phyloP scores from a whole-genome alignment of 2,888 invertebrate genomes.

The Ypsolopha sequella region DNA sequence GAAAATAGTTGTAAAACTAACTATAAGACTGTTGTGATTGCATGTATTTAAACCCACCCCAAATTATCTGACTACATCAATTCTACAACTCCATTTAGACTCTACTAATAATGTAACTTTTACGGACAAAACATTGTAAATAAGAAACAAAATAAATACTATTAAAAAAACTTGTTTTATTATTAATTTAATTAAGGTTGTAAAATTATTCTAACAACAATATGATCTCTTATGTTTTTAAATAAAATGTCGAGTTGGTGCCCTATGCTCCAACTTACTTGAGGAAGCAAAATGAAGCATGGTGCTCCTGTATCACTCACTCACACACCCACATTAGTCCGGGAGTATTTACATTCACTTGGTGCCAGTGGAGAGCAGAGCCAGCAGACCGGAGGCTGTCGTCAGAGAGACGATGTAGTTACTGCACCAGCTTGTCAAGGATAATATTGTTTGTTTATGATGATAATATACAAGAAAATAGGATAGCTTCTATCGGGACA shows the following conservation, averaged over 20 bases:
- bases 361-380: conserved; percentile 94
- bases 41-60: conserved; percentile 3
- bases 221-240: conserved; percentile 2
- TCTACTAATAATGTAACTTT: not conserved
- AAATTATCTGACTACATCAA: not conserved
- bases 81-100: not conserved
- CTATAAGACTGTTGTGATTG: conserved; percentile 3
- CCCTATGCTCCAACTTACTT: not conserved
- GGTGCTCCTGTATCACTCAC: not conserved
- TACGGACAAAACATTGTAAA: conserved; percentile 36
- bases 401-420: conserved; percentile 96
- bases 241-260: not conserved
- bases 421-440: conserved; percentile 39
- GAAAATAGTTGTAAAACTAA: not conserved
- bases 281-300: not conserved
- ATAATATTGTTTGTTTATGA: conserved; percentile 5
- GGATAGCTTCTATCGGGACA: too few species aligned
- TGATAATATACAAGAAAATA: too few species aligned
- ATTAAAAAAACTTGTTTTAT: conserved; percentile 39
- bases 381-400: conserved; percentile 89
- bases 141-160: conserved; percentile 40
- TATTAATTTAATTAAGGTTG: conserved; percentile 13
- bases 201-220: conserved; percentile 29
- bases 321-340: not conserved
- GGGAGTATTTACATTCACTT: conserved; percentile 57